Conservation (phyloP, 2,888 invertebrate species). For the Drosophila tripunctata region DNA sequence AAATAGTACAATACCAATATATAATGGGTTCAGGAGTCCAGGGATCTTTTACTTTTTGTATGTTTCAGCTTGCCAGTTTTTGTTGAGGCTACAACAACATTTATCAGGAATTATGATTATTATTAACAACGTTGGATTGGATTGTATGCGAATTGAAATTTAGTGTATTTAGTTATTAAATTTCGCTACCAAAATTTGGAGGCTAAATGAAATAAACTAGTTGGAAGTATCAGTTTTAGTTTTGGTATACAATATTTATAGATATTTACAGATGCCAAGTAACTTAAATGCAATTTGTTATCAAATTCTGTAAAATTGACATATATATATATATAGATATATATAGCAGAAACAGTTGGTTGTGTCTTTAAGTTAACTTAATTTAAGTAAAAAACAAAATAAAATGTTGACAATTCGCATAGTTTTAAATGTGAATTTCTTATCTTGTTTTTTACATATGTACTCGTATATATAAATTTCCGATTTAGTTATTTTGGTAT, state of each 20-base stretch:
- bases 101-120: no score
- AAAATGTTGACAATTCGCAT: slow-evolving; percentile 4
- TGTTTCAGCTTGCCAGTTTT: slow-evolving; percentile 36
- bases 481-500: slow-evolving; percentile 30
- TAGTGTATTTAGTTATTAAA: slow-evolving; percentile 16
- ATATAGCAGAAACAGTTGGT: no score
- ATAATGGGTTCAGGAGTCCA: no score
- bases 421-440: slow-evolving; percentile 12
- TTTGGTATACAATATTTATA: slow-evolving; percentile 17
- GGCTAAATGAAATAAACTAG: slow-evolving; percentile 2
- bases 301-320: slow-evolving; percentile 35
- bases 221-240: slow-evolving; percentile 21
- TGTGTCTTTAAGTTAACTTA: slow-evolving; percentile 3
- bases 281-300: slow-evolving; percentile 44
- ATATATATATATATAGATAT: slow-evolving; percentile 16
- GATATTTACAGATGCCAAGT: slow-evolving; percentile 38
- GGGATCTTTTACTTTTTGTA: no score
- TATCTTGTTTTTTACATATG: not conserved
- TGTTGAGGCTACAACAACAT: slow-evolving; percentile 37
- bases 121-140: not conserved
- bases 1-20: slow-evolving; percentile 3
- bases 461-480: slow-evolving; percentile 9
- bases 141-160: slow-evolving; percentile 1
- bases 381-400: slow-evolving; percentile 1
- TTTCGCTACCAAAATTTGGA: no score